These are phyloP conservation scores for Triplophysa siluroides DNA, from an alignment of 2,113 vertebrate species.

Conservation along the genomic window DNA sequence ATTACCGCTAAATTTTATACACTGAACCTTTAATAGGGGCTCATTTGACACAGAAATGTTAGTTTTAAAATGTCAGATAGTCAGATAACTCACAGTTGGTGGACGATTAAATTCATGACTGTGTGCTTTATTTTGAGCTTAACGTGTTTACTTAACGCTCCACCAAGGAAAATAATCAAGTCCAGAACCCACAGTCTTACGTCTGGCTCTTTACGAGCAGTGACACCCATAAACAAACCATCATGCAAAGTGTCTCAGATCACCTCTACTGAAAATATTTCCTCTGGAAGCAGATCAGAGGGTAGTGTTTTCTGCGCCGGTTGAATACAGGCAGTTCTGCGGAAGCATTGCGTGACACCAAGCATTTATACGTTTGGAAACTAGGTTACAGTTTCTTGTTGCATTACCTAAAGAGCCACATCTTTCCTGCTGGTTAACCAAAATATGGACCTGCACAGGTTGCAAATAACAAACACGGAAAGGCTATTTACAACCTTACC, in stretches of 20 bases:
- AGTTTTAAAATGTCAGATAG: background rate
- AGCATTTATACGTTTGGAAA: constrained; percentile 8
- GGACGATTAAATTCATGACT: constrained; percentile 9
- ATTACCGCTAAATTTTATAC: background rate
- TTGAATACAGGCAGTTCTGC: constrained; percentile 24
- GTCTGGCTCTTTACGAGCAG: constrained; percentile 20
- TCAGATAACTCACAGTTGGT: background rate
- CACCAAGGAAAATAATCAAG: background rate
- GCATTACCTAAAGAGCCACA: background rate
- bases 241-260: constrained; percentile 37
- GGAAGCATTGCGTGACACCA: constrained; percentile 28
- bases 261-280: constrained; percentile 47
- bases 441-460: constrained; percentile 28
- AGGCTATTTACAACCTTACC: constrained; percentile 20
- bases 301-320: constrained; percentile 9
- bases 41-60: background rate
- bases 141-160: constrained; percentile 31
- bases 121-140: constrained; percentile 16
- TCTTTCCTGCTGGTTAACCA: constrained; percentile 25
- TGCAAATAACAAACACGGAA: constrained; percentile 3
- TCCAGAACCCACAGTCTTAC: constrained; percentile 14
- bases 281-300: constrained; percentile 53
- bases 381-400: background rate
- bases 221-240: constrained; percentile 42
- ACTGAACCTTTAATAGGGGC: background rate